Evolutionary conservation across 2,888 invertebrate genomes (phyloP), one percentile per base, ranked within the genome.

Genomic region (Criorhina ranunculi): DNA sequence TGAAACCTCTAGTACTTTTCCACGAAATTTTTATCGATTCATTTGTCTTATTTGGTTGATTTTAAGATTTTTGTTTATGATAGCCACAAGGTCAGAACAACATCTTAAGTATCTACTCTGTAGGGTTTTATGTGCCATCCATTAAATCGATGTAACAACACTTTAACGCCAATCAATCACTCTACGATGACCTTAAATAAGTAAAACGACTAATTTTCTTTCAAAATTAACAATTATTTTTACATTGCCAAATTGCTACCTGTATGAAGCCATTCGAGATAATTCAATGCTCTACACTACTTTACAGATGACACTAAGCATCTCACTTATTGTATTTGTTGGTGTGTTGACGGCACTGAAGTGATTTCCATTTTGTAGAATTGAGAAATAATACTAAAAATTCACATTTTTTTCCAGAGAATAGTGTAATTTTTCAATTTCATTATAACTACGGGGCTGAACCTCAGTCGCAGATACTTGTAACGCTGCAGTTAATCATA

Each of bases 401-500:
- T n/a, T n/a, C n/a, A n/a, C n/a, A n/a, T n/a, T n/a, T n/a, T 37
- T n/a, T 46, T 29, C 12, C 31, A 11, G n/a, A 49, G 24, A 24
- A 40, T 51, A 46, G 49, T 55, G 62, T 35, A 33, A 31, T 73
- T 64, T 55, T 66, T 35, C 31, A 37, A 15, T 64, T 55, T 62
- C 31, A 42, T 40, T 42, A 15, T 37, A 75, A 64, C 55, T 33
- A 55, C 44, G n/a, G 24, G 44, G 6, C 44, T 15, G 6, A 15
- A 62, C 31, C 44, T 55, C 31, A 15, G 11, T 55, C 17, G 42
- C 24, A 24, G 24, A 24, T 24, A 24, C 24, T 24, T 44, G 46
- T 9, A 19, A 17, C 12, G 46, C 17, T 31, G 49, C 29, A 55
- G 53, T 73, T 73, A 55, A 73, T 64, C 62, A 73, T 64, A 64